A percentile compares a stretch with the other conserved stretches of the same genome.
Conservation (phyloP, 2,113 vertebrate species). For the Oreotragus oreotragus region DNA sequence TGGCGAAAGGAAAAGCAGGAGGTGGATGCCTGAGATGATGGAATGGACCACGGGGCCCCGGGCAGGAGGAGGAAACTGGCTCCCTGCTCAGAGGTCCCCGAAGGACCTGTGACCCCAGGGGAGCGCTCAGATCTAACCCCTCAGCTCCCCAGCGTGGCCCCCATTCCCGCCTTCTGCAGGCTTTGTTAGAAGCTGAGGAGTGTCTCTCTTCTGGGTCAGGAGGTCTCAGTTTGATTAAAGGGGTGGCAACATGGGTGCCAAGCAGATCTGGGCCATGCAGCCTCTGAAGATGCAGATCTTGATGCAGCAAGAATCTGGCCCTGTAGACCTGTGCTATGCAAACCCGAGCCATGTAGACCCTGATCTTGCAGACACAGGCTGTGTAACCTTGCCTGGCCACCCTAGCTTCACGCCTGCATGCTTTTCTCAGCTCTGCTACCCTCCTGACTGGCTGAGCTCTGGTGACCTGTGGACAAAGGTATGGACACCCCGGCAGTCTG, state of each 20-base stretch:
- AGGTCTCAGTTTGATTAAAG: slow-evolving; percentile 40
- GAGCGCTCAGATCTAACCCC: neutral
- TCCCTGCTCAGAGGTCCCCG: neutral
- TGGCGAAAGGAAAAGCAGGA: slow-evolving; percentile 53
- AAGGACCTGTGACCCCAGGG: neutral
- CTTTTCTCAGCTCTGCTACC: neutral
- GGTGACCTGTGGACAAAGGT: slow-evolving; percentile 52
- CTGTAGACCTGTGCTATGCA: neutral
- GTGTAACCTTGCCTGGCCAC: neutral
- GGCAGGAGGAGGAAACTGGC: neutral
- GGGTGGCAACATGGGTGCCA: neutral
- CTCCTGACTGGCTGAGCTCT: neutral
- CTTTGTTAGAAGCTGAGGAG: neutral
- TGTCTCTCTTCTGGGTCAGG: slow-evolving; percentile 34
- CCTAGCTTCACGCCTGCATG: neutral
- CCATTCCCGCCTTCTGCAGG: neutral
- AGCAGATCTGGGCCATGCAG: neutral
- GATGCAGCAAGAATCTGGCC: neutral
- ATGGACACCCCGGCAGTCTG: slow-evolving; percentile 36
- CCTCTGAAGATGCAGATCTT: neutral
- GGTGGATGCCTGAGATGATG: neutral
- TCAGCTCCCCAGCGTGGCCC: fast-evolving
- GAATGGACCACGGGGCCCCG: neutral
- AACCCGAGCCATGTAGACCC: neutral
- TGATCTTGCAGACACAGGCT: neutral